phyloP scores from a whole-genome alignment of 2,888 invertebrate species.

The Galeruca laticollis region DNA sequence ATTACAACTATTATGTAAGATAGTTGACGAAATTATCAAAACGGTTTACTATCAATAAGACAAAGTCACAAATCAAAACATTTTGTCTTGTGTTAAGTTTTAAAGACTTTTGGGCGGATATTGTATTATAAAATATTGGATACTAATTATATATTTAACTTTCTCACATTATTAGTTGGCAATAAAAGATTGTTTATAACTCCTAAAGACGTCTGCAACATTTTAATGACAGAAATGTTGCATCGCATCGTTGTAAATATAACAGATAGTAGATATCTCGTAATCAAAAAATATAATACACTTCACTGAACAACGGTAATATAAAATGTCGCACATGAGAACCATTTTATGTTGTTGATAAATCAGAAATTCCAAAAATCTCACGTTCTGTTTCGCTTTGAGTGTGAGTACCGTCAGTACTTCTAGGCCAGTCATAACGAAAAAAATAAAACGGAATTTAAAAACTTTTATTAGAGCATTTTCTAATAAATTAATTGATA shows the following conservation, averaged over 20 bases:
- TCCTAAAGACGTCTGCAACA: not conserved
- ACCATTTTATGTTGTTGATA: constrained; percentile 35
- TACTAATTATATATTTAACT: too few species aligned
- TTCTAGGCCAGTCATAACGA: not conserved
- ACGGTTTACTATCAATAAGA: too few species aligned
- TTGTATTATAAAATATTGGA: too few species aligned
- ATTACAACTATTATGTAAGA: not conserved
- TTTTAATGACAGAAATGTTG: not conserved
- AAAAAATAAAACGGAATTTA: too few species aligned
- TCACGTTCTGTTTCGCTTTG: constrained; percentile 24
- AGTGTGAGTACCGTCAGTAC: constrained; percentile 9
- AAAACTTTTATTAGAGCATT: too few species aligned
- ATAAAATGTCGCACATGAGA: constrained; percentile 23
- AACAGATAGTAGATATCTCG: not conserved
- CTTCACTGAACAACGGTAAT: not conserved
- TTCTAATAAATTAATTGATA: too few species aligned
- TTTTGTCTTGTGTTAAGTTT: too few species aligned
- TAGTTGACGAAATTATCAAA: too few species aligned
- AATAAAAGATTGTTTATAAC: too few species aligned
- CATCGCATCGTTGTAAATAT: not conserved
- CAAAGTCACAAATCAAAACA: too few species aligned
- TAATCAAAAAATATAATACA: constrained; percentile 5
- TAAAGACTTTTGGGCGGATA: too few species aligned
- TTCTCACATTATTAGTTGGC: too few species aligned
- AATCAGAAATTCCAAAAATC: constrained; percentile 41